Base-by-base conservation (phyloP, 2,113 vertebrate species). In the Micromys minutus region DNA sequence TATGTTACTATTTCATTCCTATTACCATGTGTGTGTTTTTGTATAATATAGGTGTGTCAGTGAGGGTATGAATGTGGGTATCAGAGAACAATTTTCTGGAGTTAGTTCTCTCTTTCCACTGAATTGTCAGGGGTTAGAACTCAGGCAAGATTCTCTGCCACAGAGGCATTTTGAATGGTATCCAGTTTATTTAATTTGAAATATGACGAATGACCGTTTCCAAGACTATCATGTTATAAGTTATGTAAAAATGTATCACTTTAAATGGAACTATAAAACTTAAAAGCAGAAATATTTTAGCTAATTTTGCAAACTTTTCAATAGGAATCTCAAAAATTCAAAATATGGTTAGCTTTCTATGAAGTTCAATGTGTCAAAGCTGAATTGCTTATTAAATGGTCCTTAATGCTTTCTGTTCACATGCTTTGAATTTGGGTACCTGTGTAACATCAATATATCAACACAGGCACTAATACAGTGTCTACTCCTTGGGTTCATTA, bases 241-340 rank as follows among this genome's bases (percentile, higher is more conserved):
- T 80, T 76, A 90, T 0, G 36, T 22, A 52, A 69, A 75, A 81
- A 34, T 19, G 61, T 63, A 12, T 47, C 39, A 42, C 88, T 86
- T 74, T 39, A 47, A 52, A 24, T 63, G 50, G 34, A 65, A n/a
- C n/a, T n/a, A n/a, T n/a, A n/a, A n/a, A n/a, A n/a, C n/a, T n/a
- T n/a, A n/a, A n/a, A n/a, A n/a, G n/a, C n/a, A n/a, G n/a, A n/a
- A n/a, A 84, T 0, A 71, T 52, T 80, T 65, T 26, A 77, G 1
- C 93, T 81, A 83, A 5, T 5, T 69, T 94, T 69, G 24, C 72
- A 87, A 87, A 71, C 36, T 61, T 90, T 89, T 92, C 13, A 92
- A 63, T 24, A 29, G 9, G 22, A 67, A 3, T 39, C 10, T 1
- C 22, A 74, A 47, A 0, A 6, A 55, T 12, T 47, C 76, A 57